phyloP scores from a whole-genome alignment of 64 coral and sea anemone genomes.

The Astreopora myriophthalma region DNA sequence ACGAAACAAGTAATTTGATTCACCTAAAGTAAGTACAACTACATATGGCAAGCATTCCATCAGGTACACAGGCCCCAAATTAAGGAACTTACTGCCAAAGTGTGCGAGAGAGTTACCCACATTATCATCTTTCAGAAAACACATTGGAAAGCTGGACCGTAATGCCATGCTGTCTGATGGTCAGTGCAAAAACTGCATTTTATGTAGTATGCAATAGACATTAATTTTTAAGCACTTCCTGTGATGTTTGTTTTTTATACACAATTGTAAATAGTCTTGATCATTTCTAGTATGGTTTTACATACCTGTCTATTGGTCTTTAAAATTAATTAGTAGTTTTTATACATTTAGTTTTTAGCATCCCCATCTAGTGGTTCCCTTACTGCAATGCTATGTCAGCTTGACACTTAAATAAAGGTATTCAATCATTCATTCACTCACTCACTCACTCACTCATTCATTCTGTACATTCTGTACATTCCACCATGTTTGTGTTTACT shows the following conservation, averaged over 20 bases:
- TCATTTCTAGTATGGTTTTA: too few species aligned
- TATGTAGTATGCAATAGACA: background rate
- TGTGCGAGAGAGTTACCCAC: background rate
- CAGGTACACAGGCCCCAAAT: background rate
- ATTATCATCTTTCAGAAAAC: background rate
- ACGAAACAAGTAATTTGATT: too few species aligned
- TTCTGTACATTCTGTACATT: too few species aligned
- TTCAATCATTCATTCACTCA: too few species aligned
- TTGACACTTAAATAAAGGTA: too few species aligned
- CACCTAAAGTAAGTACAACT: too few species aligned
- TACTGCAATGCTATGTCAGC: too few species aligned
- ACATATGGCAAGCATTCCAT: background rate
- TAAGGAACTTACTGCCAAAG: background rate
- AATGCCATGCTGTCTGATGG: background rate
- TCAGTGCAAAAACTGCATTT: background rate
- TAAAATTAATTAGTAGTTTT: background rate
- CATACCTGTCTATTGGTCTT: background rate
- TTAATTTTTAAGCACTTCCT: background rate
- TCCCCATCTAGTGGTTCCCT: background rate
- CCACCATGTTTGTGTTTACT: too few species aligned
- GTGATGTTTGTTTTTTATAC: background rate
- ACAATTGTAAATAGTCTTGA: too few species aligned
- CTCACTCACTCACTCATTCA: too few species aligned
- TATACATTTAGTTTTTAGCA: background rate
- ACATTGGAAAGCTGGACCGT: background rate